These are phyloP conservation scores for Eulemur albifrons DNA, from an alignment of 2,797 vertebrate genomes.

Conservation along the genomic window DNA sequence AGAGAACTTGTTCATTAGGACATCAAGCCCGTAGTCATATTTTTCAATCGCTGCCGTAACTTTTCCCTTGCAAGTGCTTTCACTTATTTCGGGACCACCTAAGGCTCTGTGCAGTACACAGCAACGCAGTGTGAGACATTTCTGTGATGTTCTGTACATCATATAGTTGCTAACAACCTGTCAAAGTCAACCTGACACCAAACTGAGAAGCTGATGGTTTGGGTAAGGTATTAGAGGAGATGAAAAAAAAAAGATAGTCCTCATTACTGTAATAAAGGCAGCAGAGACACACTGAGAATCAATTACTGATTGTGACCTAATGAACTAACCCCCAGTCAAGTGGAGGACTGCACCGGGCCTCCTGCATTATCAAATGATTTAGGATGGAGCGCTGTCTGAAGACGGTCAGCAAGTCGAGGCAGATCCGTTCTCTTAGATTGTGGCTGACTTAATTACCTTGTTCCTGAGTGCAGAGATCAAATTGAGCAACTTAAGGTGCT, in stretches of 20 bases:
- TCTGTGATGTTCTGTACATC: conserved; percentile 85
- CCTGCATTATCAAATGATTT: conserved; percentile 84
- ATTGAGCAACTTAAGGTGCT: conserved; percentile 85
- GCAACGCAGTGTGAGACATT: conserved; percentile 79
- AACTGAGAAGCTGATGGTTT: conserved; percentile 85
- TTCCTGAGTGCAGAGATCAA: conserved; percentile 86
- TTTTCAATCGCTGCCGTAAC: conserved; percentile 75
- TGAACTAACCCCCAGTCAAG: conserved; percentile 85
- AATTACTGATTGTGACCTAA: conserved; percentile 87
- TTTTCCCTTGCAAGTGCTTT: conserved; percentile 76
- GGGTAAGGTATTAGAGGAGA: conserved; percentile 83
- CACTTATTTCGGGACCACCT: conserved; percentile 79
- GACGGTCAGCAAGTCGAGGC: conserved; percentile 79
- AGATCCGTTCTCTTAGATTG: conserved; percentile 82
- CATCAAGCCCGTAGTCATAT: conserved; percentile 73
- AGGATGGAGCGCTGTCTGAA: conserved; percentile 82
- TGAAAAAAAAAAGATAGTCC: conserved; percentile 81
- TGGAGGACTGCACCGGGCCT: conserved; percentile 66
- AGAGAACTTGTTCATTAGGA: conserved; percentile 78
- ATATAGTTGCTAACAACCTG: conserved; percentile 85
- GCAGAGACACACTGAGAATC: conserved; percentile 85
- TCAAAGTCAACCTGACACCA: conserved; percentile 85
- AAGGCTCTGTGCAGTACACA: conserved; percentile 75
- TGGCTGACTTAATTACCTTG: conserved; percentile 86
- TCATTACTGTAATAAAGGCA: conserved; percentile 88